Conservation (phyloP, 2,797 vertebrate species). For the Alcedo quadribrachys region DNA sequence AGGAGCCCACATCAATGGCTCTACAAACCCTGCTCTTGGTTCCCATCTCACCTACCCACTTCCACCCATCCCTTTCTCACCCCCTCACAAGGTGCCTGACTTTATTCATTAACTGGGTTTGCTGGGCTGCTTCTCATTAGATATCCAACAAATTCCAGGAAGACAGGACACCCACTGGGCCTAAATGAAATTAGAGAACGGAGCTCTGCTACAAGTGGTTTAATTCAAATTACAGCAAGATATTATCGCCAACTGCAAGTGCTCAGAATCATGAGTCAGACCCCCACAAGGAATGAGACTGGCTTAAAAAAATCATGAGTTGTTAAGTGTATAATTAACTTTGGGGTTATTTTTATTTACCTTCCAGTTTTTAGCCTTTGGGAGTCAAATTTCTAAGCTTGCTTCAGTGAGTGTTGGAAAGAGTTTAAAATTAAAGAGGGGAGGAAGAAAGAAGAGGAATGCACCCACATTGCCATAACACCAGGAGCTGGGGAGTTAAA, state of each 20-base stretch:
- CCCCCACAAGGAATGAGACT: slow-evolving; percentile 56
- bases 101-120: background rate
- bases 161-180: slow-evolving; percentile 70
- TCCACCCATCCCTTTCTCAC: background rate
- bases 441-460: background rate
- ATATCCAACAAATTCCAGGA: slow-evolving; percentile 66
- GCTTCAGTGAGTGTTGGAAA: background rate
- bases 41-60: background rate
- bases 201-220: slow-evolving; percentile 66
- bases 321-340: slow-evolving; percentile 66
- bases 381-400: slow-evolving; percentile 39
- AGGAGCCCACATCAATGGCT: rapidly evolving
- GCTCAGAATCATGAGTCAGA: slow-evolving; percentile 65
- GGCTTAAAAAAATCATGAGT: slow-evolving; percentile 46
- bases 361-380: slow-evolving; percentile 58
- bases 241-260: slow-evolving; percentile 65
- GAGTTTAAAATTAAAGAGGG: slow-evolving; percentile 2
- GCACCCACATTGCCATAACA: background rate
- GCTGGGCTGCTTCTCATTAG: slow-evolving; percentile 53
- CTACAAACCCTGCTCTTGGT: background rate
- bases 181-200: slow-evolving; percentile 68
- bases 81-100: background rate
- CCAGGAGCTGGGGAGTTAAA: background rate
- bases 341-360: slow-evolving; percentile 69
- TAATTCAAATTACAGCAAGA: slow-evolving; percentile 68